A percentile compares a stretch with the other conserved stretches of the same genome.
Conservation (phyloP, 1,140 invertebrate genomes). For the Panagrolaimus sp. region DNA sequence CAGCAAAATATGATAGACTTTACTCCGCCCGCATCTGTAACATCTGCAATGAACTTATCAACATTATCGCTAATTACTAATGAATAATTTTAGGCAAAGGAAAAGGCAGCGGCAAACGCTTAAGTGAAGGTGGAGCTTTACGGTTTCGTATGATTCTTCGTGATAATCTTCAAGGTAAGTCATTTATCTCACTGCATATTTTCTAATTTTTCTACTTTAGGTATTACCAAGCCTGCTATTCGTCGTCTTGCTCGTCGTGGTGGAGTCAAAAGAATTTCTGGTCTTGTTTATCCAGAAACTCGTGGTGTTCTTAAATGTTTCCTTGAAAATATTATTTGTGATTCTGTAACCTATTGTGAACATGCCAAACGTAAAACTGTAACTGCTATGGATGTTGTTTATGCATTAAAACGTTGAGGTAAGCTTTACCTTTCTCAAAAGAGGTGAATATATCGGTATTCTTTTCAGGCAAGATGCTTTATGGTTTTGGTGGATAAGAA, state of each 20-base stretch:
- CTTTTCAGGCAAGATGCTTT: constrained; percentile 3
- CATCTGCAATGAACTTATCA: too few species aligned
- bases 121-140: constrained; percentile 68
- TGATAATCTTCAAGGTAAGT: constrained; percentile 73
- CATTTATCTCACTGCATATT: too few species aligned
- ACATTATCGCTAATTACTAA: too few species aligned
- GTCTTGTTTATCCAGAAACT: constrained; percentile 67
- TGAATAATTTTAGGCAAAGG: constrained; percentile 61
- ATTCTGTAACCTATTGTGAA: constrained; percentile 63
- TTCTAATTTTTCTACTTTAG: too few species aligned
- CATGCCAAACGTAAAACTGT: constrained; percentile 10
- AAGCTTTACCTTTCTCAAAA: not conserved
- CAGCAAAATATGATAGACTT: too few species aligned
- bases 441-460: not conserved
- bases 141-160: constrained; percentile 65
- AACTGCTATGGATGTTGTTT: constrained; percentile 10
- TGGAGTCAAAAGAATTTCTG: constrained; percentile 72
- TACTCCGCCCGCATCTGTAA: too few species aligned
- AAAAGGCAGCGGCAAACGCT: constrained; percentile 68
- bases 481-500: constrained; percentile 10
- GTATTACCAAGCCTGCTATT: constrained; percentile 69
- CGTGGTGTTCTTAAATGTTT: constrained; percentile 63
- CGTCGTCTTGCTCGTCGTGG: constrained; percentile 69
- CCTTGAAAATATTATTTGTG: constrained; percentile 73
- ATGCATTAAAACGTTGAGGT: constrained; percentile 4